phyloP scores from a whole-genome alignment of 2,888 invertebrate genomes.

The Elmis aenea region DNA sequence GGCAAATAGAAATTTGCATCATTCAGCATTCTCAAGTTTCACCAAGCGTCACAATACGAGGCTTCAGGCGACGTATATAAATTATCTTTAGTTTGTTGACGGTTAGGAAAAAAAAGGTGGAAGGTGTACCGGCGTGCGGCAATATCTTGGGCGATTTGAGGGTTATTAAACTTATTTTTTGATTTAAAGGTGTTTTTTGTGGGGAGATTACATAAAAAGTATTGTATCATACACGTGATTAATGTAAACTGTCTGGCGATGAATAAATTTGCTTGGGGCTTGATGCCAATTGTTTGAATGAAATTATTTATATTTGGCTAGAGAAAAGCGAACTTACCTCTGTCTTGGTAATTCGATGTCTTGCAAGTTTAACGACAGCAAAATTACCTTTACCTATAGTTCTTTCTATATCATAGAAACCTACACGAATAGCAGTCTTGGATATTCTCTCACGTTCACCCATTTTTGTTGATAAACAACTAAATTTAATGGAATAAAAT shows the following conservation, averaged over 20 bases:
- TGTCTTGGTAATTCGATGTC: slow-evolving; percentile 96
- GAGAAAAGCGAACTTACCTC: slow-evolving; percentile 66
- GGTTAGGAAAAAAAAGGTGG: no score
- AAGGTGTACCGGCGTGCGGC: no score
- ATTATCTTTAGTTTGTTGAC: no score
- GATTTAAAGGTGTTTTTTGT: no score
- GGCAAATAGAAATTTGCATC: no score
- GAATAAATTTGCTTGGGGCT: background rate
- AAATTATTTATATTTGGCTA: no score
- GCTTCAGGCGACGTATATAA: no score
- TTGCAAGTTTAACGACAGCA: slow-evolving; percentile 96
- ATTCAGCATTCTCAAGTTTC: no score
- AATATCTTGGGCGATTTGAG: no score
- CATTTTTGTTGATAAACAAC: slow-evolving; percentile 28
- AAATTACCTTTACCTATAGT: slow-evolving; percentile 99
- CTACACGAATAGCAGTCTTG: slow-evolving; percentile 71
- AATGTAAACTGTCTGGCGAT: background rate
- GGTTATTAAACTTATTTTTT: no score
- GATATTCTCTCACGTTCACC: slow-evolving; percentile 43
- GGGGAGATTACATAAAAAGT: no score
- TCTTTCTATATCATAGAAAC: slow-evolving; percentile 96
- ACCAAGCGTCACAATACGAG: no score
- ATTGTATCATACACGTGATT: background rate
- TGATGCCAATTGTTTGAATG: background rate
- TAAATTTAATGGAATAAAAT: slow-evolving; percentile 25